Percentiles rank a stretch among this genome's conserved stretches.
phyloP scores from a whole-genome alignment of 2,797 vertebrate species.

The Fratercula arctica region DNA sequence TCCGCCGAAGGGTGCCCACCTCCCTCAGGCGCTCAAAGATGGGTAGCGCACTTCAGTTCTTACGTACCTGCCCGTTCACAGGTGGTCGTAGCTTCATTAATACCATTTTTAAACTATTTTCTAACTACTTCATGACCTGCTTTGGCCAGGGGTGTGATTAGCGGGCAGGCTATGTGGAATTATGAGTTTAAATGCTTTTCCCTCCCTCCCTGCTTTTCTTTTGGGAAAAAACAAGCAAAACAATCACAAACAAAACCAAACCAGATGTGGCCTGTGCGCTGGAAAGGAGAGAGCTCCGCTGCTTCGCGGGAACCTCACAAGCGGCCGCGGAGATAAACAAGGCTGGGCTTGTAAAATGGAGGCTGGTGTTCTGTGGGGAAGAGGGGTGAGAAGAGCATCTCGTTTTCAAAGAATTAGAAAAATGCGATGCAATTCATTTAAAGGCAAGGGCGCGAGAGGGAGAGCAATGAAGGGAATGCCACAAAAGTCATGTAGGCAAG shows the following conservation, averaged over 20 bases:
- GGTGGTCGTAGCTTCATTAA: fast-evolving
- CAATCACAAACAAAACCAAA: constrained; percentile 35
- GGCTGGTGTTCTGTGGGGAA: neutral
- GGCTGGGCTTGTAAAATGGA: constrained; percentile 13
- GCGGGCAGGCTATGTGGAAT: neutral
- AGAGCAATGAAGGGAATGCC: constrained; percentile 57
- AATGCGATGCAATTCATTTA: constrained; percentile 55
- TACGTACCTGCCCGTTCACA: fast-evolving
- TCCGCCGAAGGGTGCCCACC: fast-evolving
- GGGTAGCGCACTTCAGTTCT: fast-evolving
- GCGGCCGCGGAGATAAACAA: neutral
- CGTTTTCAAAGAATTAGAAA: constrained; percentile 60
- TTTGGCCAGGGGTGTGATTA: neutral
- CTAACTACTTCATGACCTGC: neutral
- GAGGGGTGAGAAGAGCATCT: constrained; percentile 20
- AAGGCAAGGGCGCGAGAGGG: constrained; percentile 55
- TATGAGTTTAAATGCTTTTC: neutral
- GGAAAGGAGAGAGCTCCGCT: neutral
- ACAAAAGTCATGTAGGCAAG: constrained; percentile 63
- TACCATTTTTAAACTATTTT: neutral
- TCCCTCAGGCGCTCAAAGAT: neutral
- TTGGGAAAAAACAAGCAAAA: neutral
- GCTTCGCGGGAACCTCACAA: neutral
- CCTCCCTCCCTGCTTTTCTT: neutral
- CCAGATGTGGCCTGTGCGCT: constrained; percentile 18